Percentiles rank a stretch among this genome's conserved stretches.
Conservation (phyloP, 2,888 invertebrate genomes). For the Congeria kusceri region DNA sequence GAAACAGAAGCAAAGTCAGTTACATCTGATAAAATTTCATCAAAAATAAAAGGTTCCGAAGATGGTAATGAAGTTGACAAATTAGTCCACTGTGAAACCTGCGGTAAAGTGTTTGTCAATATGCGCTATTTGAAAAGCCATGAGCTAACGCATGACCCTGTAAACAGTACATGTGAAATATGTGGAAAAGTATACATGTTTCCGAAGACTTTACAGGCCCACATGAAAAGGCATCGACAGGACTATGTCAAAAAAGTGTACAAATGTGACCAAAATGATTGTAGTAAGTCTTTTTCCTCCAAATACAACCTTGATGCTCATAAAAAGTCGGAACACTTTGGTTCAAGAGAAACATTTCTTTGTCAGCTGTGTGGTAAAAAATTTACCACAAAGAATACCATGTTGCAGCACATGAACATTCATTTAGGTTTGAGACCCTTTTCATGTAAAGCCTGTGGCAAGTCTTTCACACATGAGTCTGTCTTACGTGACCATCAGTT, state of each 20-base stretch:
- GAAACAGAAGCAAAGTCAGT: too few relatives aligned
- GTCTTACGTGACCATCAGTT: conserved; percentile 80
- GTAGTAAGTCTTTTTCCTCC: conserved; percentile 72
- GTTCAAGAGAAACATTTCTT: conserved; percentile 71
- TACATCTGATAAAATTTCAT: too few relatives aligned
- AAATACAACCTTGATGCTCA: conserved; percentile 70
- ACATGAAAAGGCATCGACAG: conserved; percentile 70
- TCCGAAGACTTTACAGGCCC: conserved; percentile 70
- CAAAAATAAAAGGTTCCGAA: neutral
- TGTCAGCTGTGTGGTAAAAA: conserved; percentile 80
- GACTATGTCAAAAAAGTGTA: conserved; percentile 66
- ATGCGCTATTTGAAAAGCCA: conserved; percentile 73
- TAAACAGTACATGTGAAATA: conserved; percentile 70
- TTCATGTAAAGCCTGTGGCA: conserved; percentile 75
- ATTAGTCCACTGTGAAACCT: conserved; percentile 67
- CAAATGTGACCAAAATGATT: conserved; percentile 64
- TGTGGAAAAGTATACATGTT: conserved; percentile 78
- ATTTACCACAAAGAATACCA: conserved; percentile 77
- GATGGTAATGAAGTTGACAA: too few relatives aligned
- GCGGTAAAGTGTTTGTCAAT: conserved; percentile 73
- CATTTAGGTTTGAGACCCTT: conserved; percentile 76
- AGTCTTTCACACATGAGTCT: conserved; percentile 76
- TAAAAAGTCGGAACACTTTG: conserved; percentile 71
- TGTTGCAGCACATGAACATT: conserved; percentile 75
- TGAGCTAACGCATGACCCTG: conserved; percentile 60